Evolutionary conservation across 92 coral and sea anemone genomes (phyloP).

Genomic region (Ricordea florida): DNA sequence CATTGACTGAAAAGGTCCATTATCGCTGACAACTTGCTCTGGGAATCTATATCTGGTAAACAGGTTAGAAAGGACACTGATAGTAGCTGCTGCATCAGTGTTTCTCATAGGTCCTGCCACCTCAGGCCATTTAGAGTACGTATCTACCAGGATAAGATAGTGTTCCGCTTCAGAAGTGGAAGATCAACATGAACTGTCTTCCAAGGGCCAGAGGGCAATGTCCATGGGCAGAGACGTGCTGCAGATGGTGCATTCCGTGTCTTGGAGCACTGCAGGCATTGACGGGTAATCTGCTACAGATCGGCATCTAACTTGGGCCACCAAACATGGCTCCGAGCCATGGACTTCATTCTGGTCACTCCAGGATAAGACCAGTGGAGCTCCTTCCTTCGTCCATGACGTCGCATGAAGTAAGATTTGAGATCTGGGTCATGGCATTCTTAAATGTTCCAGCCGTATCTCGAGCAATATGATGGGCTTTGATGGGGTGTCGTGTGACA

Average conservation of each 20-base stretch:
- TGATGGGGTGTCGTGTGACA: slow-evolving; percentile 7
- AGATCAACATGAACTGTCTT: slow-evolving; percentile 33
- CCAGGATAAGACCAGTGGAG: slow-evolving; percentile 48
- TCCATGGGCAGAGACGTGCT: background rate
- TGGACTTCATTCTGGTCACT: slow-evolving; percentile 28
- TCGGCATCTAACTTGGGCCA: slow-evolving; percentile 35
- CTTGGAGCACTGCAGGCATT: background rate
- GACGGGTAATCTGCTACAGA: background rate
- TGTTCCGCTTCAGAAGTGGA: slow-evolving; percentile 4
- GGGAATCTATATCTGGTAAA: slow-evolving; percentile 56
- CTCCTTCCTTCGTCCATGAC: slow-evolving; percentile 29
- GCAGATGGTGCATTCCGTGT: background rate
- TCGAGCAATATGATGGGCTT: background rate
- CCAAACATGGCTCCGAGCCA: slow-evolving; percentile 43
- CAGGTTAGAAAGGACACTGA: slow-evolving; percentile 11
- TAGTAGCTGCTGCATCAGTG: slow-evolving; percentile 43
- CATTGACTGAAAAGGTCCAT: slow-evolving; percentile 54
- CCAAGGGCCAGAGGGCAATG: background rate
- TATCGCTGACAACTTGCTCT: slow-evolving; percentile 33
- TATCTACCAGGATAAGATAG: slow-evolving; percentile 43
- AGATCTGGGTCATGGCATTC: slow-evolving; percentile 9
- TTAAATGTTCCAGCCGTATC: slow-evolving; percentile 5
- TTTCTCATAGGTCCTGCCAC: slow-evolving; percentile 49
- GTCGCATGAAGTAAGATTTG: slow-evolving; percentile 7
- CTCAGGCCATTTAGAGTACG: slow-evolving; percentile 64